Evolutionary conservation across 2,797 vertebrate genomes (phyloP), one percentile per base, ranked within the genome.

Genomic region (Epinephelus malabaricus): DNA sequence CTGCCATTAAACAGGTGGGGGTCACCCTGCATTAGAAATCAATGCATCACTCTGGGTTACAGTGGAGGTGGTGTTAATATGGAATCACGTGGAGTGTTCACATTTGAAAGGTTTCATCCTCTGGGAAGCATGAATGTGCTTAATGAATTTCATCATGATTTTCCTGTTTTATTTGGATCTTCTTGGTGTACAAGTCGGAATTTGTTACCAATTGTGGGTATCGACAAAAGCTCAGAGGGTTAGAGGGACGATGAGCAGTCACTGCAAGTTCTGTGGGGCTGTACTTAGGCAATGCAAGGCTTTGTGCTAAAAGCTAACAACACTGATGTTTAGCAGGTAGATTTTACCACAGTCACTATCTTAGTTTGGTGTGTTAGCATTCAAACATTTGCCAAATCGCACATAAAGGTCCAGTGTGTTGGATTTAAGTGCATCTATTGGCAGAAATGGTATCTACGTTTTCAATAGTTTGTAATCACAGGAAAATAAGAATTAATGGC

Each of bases 41-140:
- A 40, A 62, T 77, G 72, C 46, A 69, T 84, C 78, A 73, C 64
- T 65, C 46, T 15, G 72, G 40, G 53, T 67, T 47, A 15, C 21
- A 54, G 34, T 14, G 34, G 14, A 72, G 51, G 34, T 14, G 40
- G 15, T 38, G 59, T 55, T 34, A 65, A 62, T 18, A 23, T 14
- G 30, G 21, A 65, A 79, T 65, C 21, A 69, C 53, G 69, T 55
- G 19, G 27, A 59, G 40, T 30, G 43, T 38, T 64, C 47, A 69
- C 25, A 58, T 53, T 30, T n/a, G 58, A 21, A 47, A 7, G 11
- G 59, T 23, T 47, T 73, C 2, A 58, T 49, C 66, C 64, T 60
- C 0, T 4, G 47, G 70, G 63, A 71, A 63, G 14, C 61, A 47
- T 14, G 60, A 69, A 51, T 27, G 21, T 34, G 14, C 2, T 62